Evolutionary conservation across 1,140 invertebrate species (phyloP).

Genomic region (Bradynema listronoti): DNA sequence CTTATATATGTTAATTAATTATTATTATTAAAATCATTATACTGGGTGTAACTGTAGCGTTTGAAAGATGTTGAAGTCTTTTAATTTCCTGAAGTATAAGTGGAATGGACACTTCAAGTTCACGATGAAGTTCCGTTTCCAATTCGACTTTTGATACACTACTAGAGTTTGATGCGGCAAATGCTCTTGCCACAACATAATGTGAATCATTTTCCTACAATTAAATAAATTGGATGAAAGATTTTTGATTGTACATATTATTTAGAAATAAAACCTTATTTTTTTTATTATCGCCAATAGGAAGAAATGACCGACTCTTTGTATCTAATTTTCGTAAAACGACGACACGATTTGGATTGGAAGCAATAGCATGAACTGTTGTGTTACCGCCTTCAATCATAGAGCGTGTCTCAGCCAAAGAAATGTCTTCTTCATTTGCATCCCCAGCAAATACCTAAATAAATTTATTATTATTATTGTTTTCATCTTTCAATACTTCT

Average conservation of each 20-base stretch:
- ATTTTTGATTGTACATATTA: neutral
- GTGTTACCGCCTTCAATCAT: conserved; percentile 13
- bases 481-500: neutral
- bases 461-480: neutral
- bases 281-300: neutral
- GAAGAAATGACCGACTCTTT: conserved; percentile 5
- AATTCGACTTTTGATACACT: conserved; percentile 34
- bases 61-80: conserved; percentile 20
- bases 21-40: too few relatives aligned
- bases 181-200: conserved; percentile 32
- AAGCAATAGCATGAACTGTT: conserved; percentile 4
- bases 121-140: conserved; percentile 32
- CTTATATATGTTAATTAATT: too few relatives aligned
- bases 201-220: conserved; percentile 7
- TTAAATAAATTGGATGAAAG: conserved; percentile 5
- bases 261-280: neutral
- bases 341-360: conserved; percentile 5
- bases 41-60: too few relatives aligned
- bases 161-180: conserved; percentile 39
- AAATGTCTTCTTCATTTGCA: conserved; percentile 1
- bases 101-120: conserved; percentile 38
- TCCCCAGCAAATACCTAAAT: conserved; percentile 6
- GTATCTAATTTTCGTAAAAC: conserved; percentile 16
- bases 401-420: conserved; percentile 12
- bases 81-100: conserved; percentile 41